A percentile compares a stretch with the other conserved stretches of the same genome.
Conservation (phyloP, 2,888 invertebrate genomes). For the Spilarctia lutea region DNA sequence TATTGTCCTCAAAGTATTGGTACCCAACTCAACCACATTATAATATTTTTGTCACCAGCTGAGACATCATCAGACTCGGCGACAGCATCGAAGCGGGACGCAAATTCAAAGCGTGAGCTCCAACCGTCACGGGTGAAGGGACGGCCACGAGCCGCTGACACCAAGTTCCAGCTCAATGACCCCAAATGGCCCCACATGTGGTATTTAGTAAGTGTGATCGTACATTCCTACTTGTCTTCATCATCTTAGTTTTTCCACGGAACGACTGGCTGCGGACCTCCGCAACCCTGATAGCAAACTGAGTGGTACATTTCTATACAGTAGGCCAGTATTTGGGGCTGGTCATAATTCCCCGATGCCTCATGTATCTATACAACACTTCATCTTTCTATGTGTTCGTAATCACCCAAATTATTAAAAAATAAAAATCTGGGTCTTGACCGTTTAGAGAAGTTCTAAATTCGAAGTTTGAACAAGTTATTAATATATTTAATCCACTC, state of each 20-base stretch:
- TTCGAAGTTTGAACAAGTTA: no score
- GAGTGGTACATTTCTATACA: no score
- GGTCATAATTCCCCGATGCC: no score
- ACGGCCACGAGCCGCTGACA: conserved; percentile 75
- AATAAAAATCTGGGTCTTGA: no score
- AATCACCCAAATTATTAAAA: no score
- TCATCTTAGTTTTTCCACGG: no score
- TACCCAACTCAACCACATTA: not conserved
- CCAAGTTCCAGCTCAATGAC: conserved; percentile 90
- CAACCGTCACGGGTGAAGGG: conserved; percentile 93
- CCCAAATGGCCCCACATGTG: conserved; percentile 98
- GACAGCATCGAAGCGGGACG: conserved; percentile 73
- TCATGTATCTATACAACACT: no score
- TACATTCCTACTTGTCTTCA: not conserved
- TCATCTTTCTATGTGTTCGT: no score
- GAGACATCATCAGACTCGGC: conserved; percentile 66
- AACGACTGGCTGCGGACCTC: no score
- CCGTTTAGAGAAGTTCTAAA: no score
- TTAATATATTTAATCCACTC: not conserved
- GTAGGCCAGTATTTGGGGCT: no score
- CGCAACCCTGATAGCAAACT: no score
- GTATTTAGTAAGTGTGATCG: conserved; percentile 94
- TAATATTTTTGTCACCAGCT: conserved; percentile 55
- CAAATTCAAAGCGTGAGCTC: conserved; percentile 77
- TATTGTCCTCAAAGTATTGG: not conserved